Base-by-base conservation (phyloP, 2,113 vertebrate genomes). In the Campylomormyrus tamandua region DNA sequence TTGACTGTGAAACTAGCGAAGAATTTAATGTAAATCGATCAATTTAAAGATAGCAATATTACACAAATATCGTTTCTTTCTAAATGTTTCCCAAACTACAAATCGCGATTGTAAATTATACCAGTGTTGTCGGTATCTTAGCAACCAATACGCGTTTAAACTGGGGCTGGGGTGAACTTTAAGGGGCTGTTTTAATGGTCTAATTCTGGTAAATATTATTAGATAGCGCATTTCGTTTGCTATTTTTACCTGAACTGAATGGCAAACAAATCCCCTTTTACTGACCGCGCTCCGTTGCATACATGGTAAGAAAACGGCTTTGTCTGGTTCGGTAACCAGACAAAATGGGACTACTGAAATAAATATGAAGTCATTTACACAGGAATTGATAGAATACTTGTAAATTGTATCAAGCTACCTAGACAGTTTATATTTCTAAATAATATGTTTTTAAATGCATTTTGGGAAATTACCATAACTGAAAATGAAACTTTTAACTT, bases 81-180 rank as follows among this genome's bases (percentile, higher is more conserved):
- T 83, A 45, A 13, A 45, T 48, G 39, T 46, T 84, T 84, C 45
- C 13, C 42, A 46, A 66, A 88, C 46, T 83, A 74, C 31, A 53
- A 31, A 35, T 35, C 49, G n/a, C 50, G 10, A 11, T 19, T 84
- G 39, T 42, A 3, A 45, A 84, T 48, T 84, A 48, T 84, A 7
- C 3, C n/a, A 21, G 50, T 87, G 85, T 53, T 35, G 85, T 87
- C 50, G 85, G 85, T 87, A 87, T 35, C 85, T 87, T 56, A 87
- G 85, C 85, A 56, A 87, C 83, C 83, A 84, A 9, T 48, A 46
- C 8, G 24, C 42, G 42, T 24, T 84, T 45, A 48, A 21, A 48
- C 21, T 10, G 6, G 3, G 80, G 13, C 39, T 3, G 39, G 80
- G 39, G 45, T 48, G 45, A 42, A 83, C n/a, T 42, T 45, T 2